Conservation (phyloP, 2,888 invertebrate genomes). For the Linyphia triangularis region DNA sequence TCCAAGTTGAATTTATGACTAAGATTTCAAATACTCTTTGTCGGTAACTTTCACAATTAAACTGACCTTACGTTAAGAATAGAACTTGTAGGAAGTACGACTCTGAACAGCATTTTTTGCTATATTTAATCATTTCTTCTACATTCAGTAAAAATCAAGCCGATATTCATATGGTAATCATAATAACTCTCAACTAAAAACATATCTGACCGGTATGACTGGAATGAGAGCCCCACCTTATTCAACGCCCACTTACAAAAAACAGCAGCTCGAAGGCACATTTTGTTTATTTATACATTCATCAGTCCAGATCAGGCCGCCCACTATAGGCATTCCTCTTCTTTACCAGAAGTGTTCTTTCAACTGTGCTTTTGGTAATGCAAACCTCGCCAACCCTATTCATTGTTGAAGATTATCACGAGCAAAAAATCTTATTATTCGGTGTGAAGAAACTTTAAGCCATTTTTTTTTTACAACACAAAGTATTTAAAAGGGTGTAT, state of each 20-base stretch:
- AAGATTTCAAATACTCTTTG: too few relatives aligned
- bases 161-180: constrained; percentile 1
- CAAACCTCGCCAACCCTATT: not conserved
- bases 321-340: constrained; percentile 13
- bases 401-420: constrained; percentile 12
- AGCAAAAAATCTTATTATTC: not conserved
- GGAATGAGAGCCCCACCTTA: constrained; percentile 27
- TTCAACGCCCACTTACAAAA: constrained; percentile 13
- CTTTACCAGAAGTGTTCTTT: not conserved
- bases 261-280: not conserved
- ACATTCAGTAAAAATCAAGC: not conserved
- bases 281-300: not conserved
- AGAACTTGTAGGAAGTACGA: not conserved
- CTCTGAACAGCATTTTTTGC: too few relatives aligned
- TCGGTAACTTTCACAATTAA: too few relatives aligned
- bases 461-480: constrained; percentile 5
- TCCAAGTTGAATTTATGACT: too few relatives aligned
- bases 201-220: constrained; percentile 29
- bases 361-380: not conserved
- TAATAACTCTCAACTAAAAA: not conserved
- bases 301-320: not conserved
- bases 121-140: too few relatives aligned
- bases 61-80: not conserved
- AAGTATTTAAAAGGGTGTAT: not conserved
- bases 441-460: constrained; percentile 36